Evolutionary conservation across 1,140 invertebrate genomes (phyloP), one percentile per base, ranked within the genome.

Genomic region (Ceratosolen fusciceps): DNA sequence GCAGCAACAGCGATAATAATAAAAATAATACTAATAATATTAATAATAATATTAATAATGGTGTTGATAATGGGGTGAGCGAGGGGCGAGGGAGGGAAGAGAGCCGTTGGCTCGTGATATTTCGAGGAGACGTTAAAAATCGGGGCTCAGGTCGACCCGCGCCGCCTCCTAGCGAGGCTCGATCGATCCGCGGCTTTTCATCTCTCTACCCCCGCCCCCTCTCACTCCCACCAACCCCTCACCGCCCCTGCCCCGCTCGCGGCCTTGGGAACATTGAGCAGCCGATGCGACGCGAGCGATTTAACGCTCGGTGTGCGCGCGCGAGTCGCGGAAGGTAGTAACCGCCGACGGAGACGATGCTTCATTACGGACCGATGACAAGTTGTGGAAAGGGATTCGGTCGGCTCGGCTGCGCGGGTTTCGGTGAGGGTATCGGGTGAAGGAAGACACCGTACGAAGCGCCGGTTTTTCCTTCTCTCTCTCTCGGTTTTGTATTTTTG

Each of bases 231-330:
- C 43, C 43, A 47, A 47, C 8, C 3, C 24, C 29, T 60, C n/a
- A 2, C 9, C 43, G n/a, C 31, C 29, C 47, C 21, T 67, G n/a
- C 37, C n/a, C 29, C 60, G 29, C 52, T 21, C 58, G 39, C n/a
- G 49, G 43, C 49, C 74, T 76, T 76, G 62, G 31, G 24, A 52
- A 16, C 12, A 47, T 4, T 62, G 49, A 34, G 29, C 49, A 49
- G n/a, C 71, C 39, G 34, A 52, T 3, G 14, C 21, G 52, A 52
- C 1, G 12, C 16, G 26, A 1, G 26, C 39, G n/a, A 70, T 52
- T 60, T 74, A 74, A 60, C 29, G n/a, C 60, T 74, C 29, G 16
- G 49, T 54, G 26, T n/a, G 43, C 10, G 43, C n/a, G 47, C 29
- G n/a, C 9, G 29, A 65, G 60, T 37, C 34, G 31, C 21, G 31